Evolutionary conservation across 1,140 invertebrate species (phyloP).

Genomic region (Drosophila virilis): DNA sequence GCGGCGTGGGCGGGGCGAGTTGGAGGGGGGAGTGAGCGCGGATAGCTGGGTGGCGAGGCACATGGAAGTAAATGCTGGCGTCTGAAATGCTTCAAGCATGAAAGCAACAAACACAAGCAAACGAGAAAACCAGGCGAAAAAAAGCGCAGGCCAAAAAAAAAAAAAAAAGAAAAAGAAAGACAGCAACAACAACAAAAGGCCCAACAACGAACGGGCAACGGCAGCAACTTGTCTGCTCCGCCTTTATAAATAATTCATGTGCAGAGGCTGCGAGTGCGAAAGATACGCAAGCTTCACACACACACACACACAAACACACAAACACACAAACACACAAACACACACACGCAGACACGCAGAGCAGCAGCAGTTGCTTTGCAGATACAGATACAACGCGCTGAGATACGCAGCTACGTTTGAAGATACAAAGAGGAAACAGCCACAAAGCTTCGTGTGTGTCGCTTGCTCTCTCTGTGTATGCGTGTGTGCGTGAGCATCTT

Average conservation of each 20-base stretch:
- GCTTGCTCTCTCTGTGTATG: constrained; percentile 15
- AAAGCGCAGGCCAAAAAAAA: constrained; percentile 49
- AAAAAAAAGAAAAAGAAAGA: constrained; percentile 55
- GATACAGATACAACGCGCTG: constrained; percentile 30
- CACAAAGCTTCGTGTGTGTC: constrained; percentile 58
- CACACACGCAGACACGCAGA: constrained; percentile 36
- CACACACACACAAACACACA: constrained; percentile 48
- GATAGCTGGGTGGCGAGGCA: not conserved
- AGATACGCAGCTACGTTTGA: constrained; percentile 68
- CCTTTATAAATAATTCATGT: constrained; percentile 85
- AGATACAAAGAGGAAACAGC: constrained; percentile 77
- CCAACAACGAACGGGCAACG: constrained; percentile 50
- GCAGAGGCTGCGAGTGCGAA: constrained; percentile 76
- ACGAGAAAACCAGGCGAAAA: constrained; percentile 33
- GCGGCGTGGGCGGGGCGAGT: not conserved
- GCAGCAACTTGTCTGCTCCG: constrained; percentile 84
- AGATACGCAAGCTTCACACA: constrained; percentile 74
- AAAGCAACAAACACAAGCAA: constrained; percentile 65
- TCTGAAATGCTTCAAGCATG: constrained; percentile 69
- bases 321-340: constrained; percentile 44
- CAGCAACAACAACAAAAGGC: constrained; percentile 53
- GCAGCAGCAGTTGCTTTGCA: not conserved
- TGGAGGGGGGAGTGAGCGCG: not conserved
- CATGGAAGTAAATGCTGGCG: constrained; percentile 58
- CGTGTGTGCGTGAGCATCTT: not conserved